Conservation (phyloP, 1,140 invertebrate genomes). For the Liolophura sinensis region DNA sequence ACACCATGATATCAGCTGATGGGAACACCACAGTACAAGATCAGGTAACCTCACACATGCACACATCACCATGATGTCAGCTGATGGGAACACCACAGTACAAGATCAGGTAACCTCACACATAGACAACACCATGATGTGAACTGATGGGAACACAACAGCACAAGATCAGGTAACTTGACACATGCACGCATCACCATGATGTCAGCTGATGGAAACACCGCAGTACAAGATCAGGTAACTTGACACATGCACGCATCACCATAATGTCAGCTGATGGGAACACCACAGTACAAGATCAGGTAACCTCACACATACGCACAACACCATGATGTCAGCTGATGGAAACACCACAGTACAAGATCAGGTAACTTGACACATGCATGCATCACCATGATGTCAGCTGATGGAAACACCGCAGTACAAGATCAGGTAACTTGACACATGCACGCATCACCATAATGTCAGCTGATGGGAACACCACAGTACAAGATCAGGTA, state of each 20-base stretch:
- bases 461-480: slow-evolving; percentile 49
- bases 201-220: slow-evolving; percentile 49
- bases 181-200: too few relatives aligned
- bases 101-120: slow-evolving; percentile 34
- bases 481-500: slow-evolving; percentile 33
- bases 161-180: slow-evolving; percentile 34
- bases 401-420: slow-evolving; percentile 41
- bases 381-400: slow-evolving; percentile 67
- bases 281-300: slow-evolving; percentile 28
- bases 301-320: slow-evolving; percentile 30
- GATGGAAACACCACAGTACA: slow-evolving; percentile 27
- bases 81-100: slow-evolving; percentile 35
- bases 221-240: slow-evolving; percentile 33
- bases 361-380: slow-evolving; percentile 36
- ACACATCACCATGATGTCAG: slow-evolving; percentile 66
- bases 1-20: slow-evolving; percentile 64
- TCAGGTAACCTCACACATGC: slow-evolving; percentile 32
- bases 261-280: slow-evolving; percentile 63
- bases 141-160: slow-evolving; percentile 41
- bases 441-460: too few relatives aligned
- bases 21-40: slow-evolving; percentile 24
- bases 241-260: too few relatives aligned
- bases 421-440: slow-evolving; percentile 35
- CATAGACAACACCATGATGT: slow-evolving; percentile 68
- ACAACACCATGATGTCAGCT: slow-evolving; percentile 65